These are phyloP conservation scores for Coptodon bakossiorum DNA, from an alignment of 2,113 vertebrate species.

Conservation along the genomic window DNA sequence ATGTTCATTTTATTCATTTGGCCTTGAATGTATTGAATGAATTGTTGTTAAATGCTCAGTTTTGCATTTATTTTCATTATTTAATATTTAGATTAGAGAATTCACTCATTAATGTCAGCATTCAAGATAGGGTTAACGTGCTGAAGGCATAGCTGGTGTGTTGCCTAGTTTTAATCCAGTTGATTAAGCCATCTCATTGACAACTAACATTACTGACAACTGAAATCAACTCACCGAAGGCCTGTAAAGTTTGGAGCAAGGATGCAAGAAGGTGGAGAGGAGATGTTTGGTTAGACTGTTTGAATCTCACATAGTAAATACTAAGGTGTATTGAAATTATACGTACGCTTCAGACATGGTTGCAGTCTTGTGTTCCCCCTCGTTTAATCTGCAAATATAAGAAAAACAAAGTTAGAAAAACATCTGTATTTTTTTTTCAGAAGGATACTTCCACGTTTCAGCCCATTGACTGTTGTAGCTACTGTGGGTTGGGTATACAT, in stretches of 20 bases:
- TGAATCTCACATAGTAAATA: neutral
- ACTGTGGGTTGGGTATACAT: neutral
- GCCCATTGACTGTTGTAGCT: neutral
- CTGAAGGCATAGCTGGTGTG: neutral
- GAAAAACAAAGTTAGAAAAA: neutral
- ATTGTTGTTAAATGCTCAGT: neutral
- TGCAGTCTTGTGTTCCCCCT: neutral
- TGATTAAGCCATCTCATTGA: neutral
- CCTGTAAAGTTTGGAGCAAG: neutral
- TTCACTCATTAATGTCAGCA: neutral
- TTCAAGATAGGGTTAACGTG: neutral
- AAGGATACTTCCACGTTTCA: neutral
- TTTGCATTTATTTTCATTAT: neutral
- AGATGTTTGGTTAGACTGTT: neutral
- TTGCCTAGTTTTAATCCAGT: neutral
- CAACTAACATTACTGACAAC: neutral
- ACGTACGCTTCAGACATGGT: slow-evolving; percentile 72
- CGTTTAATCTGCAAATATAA: neutral
- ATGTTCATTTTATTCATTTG: neutral
- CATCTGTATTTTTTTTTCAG: neutral
- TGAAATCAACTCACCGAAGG: slow-evolving; percentile 34
- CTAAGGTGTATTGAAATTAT: neutral
- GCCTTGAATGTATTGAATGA: neutral
- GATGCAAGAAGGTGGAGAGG: neutral
- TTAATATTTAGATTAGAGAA: neutral